These are phyloP conservation scores for Rhodophaea formosa DNA, from an alignment of 2,888 invertebrate species.

Conservation along the genomic window DNA sequence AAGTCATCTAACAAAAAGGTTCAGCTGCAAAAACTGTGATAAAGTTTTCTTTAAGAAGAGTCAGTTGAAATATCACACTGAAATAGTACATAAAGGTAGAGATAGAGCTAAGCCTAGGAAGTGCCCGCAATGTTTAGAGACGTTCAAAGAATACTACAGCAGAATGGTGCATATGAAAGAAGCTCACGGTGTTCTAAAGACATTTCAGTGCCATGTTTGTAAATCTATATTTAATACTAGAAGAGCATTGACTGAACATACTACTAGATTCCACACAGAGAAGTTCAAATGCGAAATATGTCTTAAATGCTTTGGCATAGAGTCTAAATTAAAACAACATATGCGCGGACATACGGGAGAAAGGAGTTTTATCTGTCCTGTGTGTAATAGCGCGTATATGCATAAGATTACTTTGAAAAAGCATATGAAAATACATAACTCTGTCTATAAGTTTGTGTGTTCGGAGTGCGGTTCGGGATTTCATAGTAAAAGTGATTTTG, in stretches of 20 bases:
- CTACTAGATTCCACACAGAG: constrained; percentile 57
- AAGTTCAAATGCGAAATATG: constrained; percentile 68
- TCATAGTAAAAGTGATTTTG: constrained; percentile 34
- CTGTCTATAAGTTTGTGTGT: constrained; percentile 38
- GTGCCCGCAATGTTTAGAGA: constrained; percentile 45
- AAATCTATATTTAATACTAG: constrained; percentile 41
- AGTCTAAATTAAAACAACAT: constrained; percentile 67
- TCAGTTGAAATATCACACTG: constrained; percentile 64
- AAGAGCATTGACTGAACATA: constrained; percentile 50
- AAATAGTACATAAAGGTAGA: constrained; percentile 52
- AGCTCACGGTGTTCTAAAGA: constrained; percentile 45
- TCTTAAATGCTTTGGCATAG: constrained; percentile 64
- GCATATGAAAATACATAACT: constrained; percentile 62
- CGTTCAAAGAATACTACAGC: constrained; percentile 54
- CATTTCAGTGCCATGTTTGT: constrained; percentile 48
- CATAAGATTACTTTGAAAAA: constrained; percentile 60
- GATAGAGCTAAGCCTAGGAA: constrained; percentile 40
- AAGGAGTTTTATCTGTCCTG: constrained; percentile 56
- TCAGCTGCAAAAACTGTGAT: constrained; percentile 57
- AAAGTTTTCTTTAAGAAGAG: constrained; percentile 61
- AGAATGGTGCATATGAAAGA: constrained; percentile 49
- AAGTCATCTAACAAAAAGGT: constrained; percentile 37
- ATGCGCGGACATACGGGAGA: constrained; percentile 64
- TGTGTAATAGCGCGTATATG: constrained; percentile 69
- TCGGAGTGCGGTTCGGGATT: constrained; percentile 38